Evolutionary conservation across 2,888 invertebrate species (phyloP), one percentile per base, ranked within the genome.

Genomic region (Morinoia aosen): DNA sequence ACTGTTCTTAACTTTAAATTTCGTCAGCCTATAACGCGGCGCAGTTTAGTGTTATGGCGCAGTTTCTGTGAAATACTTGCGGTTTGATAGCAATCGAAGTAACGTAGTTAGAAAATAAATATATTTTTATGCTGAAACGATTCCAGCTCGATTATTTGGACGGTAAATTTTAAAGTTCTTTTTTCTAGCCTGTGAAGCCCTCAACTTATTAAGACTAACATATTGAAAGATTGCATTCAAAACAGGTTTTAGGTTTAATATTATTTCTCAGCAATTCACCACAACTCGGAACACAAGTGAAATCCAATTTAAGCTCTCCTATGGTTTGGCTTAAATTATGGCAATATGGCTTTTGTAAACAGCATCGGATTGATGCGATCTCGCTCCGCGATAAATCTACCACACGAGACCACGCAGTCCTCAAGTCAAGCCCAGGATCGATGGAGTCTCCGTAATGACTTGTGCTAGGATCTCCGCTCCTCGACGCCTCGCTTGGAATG

Each of bases 401-500:
- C 76, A 10, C 25, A 76, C 76, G 76, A 76, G 33, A 33, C 76
- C 25, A 76, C 8, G 76, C 14, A 76, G 76, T 16, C 76, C 25
- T 16, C 25, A 19, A 76, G 76, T 76, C 76, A 76, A 33, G 33
- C 76, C 48, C 76, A 76, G 76, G 76, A 76, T 76, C 90, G 40
- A 48, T 90, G 40, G 90, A 14, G 90, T 90, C 40, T 40, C 39
- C 40, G 90, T 90, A 90, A 90, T 90, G 90, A 90, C 90, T 40
- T 90, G 90, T 90, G 90, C 48, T 39, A 48, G 11, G 90, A 48
- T 16, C 90, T 90, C 90, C 16, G 90, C 90, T 76, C 76, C 76
- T 90, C 90, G 25, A 90, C 90, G 25, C 90, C 90, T 90, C 40
- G 76, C 90, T 25, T 39, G 48, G 90, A 90, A 39, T 90, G 90